Conservation (phyloP, 2,113 vertebrate species). For the Pomatostomus ruficeps region DNA sequence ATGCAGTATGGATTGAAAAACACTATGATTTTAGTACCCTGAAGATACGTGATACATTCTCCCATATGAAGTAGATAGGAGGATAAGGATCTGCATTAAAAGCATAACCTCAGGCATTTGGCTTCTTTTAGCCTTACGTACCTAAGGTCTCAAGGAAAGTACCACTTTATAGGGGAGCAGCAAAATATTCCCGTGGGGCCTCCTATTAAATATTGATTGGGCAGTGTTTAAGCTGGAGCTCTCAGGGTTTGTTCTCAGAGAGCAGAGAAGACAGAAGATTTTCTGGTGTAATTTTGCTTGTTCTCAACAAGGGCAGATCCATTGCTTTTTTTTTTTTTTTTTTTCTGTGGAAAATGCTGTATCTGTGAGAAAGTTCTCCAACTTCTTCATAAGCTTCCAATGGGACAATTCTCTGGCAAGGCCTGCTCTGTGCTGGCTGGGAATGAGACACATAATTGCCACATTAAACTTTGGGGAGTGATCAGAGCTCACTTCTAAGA, state of each 20-base stretch:
- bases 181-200: background rate
- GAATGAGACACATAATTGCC: background rate
- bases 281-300: background rate
- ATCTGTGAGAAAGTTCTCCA: background rate
- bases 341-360: background rate
- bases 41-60: background rate
- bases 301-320: background rate
- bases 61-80: background rate
- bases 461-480: background rate
- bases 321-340: background rate
- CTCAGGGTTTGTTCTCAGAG: background rate
- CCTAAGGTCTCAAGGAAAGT: background rate
- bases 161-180: background rate
- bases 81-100: background rate
- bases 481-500: background rate
- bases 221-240: background rate
- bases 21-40: background rate
- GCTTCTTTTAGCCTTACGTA: background rate
- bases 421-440: background rate
- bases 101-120: background rate
- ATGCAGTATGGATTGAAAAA: background rate
- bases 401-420: background rate
- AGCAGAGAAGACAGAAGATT: background rate
- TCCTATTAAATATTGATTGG: background rate
- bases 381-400: background rate